These are phyloP conservation scores for Cactoblastis cactorum DNA, from an alignment of 2,888 invertebrate species.

Conservation along the genomic window DNA sequence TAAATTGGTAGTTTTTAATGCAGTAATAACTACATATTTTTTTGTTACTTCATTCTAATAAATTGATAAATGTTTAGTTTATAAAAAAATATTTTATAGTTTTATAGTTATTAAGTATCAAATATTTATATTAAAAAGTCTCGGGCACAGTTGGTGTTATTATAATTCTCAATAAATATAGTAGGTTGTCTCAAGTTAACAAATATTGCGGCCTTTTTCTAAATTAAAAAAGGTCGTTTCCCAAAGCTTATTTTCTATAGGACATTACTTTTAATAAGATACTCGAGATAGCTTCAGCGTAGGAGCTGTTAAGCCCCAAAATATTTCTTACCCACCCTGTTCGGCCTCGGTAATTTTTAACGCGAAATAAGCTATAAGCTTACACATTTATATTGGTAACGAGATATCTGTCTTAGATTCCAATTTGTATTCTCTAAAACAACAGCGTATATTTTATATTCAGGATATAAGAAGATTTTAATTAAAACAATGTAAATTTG, in stretches of 20 bases:
- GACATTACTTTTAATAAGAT: slow-evolving; percentile 44
- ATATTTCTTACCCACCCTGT: slow-evolving; percentile 35
- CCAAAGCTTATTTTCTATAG: slow-evolving; percentile 31
- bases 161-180: slow-evolving; percentile 11
- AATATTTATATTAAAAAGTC: too few species aligned
- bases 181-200: slow-evolving; percentile 16
- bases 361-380: slow-evolving; percentile 36
- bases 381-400: slow-evolving; percentile 39
- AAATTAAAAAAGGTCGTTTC: slow-evolving; percentile 23
- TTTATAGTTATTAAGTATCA: too few species aligned
- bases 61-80: too few species aligned
- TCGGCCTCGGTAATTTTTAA: slow-evolving; percentile 34
- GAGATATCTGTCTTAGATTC: slow-evolving; percentile 15
- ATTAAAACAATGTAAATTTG: too few species aligned
- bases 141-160: background rate
- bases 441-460: background rate
- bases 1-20: too few species aligned
- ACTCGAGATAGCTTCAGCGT: slow-evolving; percentile 31
- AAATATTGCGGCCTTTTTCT: slow-evolving; percentile 22
- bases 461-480: too few species aligned
- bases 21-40: too few species aligned
- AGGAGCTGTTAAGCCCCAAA: slow-evolving; percentile 35
- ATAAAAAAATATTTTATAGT: too few species aligned
- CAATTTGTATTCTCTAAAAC: background rate
- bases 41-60: too few species aligned